A percentile compares a stretch with the other conserved stretches of the same genome.
Evolutionary conservation across 2,113 vertebrate species (phyloP).

Genomic region (Tragelaphus scriptus): DNA sequence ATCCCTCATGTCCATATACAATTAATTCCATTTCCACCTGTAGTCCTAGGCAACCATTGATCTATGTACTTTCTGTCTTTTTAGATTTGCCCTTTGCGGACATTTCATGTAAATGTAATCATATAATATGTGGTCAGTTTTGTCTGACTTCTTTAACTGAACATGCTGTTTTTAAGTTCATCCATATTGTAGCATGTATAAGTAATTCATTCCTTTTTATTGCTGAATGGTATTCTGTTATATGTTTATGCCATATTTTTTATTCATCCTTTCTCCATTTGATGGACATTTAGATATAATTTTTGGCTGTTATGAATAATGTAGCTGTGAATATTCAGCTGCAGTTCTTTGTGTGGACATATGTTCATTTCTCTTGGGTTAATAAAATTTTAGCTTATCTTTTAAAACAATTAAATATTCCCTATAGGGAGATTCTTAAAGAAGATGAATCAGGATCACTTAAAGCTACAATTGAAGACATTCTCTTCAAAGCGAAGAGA

Average conservation of each 20-base stretch:
- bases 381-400: background rate
- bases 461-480: constrained; percentile 95
- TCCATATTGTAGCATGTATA: background rate
- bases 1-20: background rate
- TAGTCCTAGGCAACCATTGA: background rate
- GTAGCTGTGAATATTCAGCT: background rate
- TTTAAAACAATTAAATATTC: constrained; percentile 40
- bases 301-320: background rate
- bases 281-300: background rate
- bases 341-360: background rate
- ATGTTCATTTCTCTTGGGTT: constrained; percentile 3
- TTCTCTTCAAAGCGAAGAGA: constrained; percentile 95
- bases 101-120: background rate
- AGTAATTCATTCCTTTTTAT: background rate
- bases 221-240: background rate
- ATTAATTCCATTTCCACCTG: background rate
- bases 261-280: background rate
- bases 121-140: background rate
- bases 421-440: constrained; percentile 93
- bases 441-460: constrained; percentile 97
- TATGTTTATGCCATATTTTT: background rate
- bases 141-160: background rate
- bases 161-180: background rate
- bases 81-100: background rate
- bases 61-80: background rate